These are phyloP conservation scores for Sminthurides bifidus DNA, from an alignment of 1,140 invertebrate species.

Conservation along the genomic window DNA sequence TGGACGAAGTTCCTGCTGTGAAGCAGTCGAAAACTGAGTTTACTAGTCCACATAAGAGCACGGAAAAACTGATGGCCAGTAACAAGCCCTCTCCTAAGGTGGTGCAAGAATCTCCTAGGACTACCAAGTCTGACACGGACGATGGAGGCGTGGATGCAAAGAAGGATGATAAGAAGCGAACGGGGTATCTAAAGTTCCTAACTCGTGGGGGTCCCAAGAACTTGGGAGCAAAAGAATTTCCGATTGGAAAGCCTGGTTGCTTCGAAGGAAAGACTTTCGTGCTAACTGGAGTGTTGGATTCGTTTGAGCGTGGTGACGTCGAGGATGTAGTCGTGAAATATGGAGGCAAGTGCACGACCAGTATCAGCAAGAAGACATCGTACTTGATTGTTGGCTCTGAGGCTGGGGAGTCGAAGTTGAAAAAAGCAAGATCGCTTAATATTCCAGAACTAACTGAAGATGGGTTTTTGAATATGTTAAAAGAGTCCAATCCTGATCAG, in stretches of 20 bases:
- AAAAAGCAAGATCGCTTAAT: conserved; percentile 43
- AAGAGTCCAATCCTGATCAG: conserved; percentile 36
- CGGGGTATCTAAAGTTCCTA: conserved; percentile 52
- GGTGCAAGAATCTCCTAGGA: too few species aligned
- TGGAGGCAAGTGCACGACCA: conserved; percentile 61
- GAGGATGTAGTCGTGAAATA: conserved; percentile 60
- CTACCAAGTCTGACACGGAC: too few species aligned
- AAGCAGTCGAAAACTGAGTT: too few species aligned
- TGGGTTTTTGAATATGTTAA: conserved; percentile 66
- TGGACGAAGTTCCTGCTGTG: too few species aligned
- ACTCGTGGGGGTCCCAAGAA: conserved; percentile 60
- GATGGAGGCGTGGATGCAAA: too few species aligned
- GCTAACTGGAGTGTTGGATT: conserved; percentile 77
- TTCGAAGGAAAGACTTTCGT: conserved; percentile 66
- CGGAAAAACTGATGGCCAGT: conserved; percentile 17
- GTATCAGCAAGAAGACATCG: conserved; percentile 65
- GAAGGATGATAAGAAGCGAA: conserved; percentile 49
- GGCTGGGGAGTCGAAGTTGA: conserved; percentile 66
- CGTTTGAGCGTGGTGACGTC: conserved; percentile 69
- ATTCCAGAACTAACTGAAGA: conserved; percentile 59
- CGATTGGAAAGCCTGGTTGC: conserved; percentile 61
- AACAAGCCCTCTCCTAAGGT: neutral
- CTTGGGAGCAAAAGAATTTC: conserved; percentile 68
- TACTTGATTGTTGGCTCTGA: conserved; percentile 75
- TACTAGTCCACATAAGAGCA: too few species aligned